Base-by-base conservation (phyloP, 1,140 invertebrate species). In the Eumeta japonica region DNA sequence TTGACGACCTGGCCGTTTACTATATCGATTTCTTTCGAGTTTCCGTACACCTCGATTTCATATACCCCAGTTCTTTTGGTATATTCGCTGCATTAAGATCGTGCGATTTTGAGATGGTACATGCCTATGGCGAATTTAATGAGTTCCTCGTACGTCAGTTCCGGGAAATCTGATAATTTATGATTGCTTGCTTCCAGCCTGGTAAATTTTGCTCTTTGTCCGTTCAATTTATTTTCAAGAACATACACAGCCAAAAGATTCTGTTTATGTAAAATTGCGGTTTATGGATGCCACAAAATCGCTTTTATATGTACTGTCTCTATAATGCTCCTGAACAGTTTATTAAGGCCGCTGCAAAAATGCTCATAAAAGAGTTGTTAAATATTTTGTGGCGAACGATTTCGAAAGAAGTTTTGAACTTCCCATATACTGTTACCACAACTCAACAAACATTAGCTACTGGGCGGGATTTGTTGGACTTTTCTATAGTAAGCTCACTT, bases 101-200 rank as follows among this genome's bases (percentile, higher is more conserved):
- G 38, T n/a, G 43, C 48, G 5, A 48, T 20, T 34, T 41, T 50
- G 13, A 53, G 35, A 18, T 53, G 50, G 27, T 53, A 50, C 3
- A 17, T 31, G 3, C 48, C 45, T 27, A 53, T 31, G 13, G 45
- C 39, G 13, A 53, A 48, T 27, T 45, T 39, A 12, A 30, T 47
- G 27, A 50, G 29, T 14, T 50, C 48, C 28, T 45, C 39, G 30
- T 34, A 42, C 2, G 45, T 45, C 10, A 50, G 16, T 12, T 36
- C 28, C 28, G 45, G 39, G 28, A 50, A 50, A 33, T 46, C 41
- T 10, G n/a, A 9, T 15, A 20, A 11, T 10, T 35, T 11, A 7
- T 5, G 20, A 24, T n/a, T 24, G 28, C 27, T 35, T 16, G 19
- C 39, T 2, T 35, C 39, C 13, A 40, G 15, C n/a, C 9, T n/a